These are phyloP conservation scores for Temnopleurus reevesii DNA, from an alignment of 53 echinoderm and acorn worm genomes.

Conservation along the genomic window DNA sequence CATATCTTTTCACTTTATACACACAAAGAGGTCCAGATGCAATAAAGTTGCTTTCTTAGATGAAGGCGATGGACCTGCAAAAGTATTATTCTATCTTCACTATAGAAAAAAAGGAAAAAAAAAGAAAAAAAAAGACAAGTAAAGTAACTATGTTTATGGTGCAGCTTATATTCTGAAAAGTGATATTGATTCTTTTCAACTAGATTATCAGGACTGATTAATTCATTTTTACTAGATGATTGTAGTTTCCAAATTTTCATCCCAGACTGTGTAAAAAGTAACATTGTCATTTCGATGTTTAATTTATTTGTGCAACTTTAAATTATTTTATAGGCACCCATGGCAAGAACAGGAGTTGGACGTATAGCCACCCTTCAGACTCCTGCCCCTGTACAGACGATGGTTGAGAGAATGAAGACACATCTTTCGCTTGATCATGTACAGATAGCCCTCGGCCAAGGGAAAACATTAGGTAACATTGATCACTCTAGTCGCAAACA, in stretches of 20 bases:
- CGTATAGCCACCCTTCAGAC: slow-evolving; percentile 55
- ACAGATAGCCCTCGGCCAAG: slow-evolving; percentile 77
- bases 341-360: slow-evolving; percentile 76
- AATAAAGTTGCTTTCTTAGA: no score
- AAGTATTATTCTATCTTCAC: no score
- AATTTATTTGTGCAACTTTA: no score
- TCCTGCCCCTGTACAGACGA: slow-evolving; percentile 13
- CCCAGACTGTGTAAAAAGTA: no score
- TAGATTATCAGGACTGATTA: no score
- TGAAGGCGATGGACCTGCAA: no score
- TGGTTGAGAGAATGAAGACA: slow-evolving; percentile 69
- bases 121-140: no score
- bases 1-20: no score
- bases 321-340: slow-evolving; percentile 46
- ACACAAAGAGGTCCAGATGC: no score
- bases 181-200: not conserved
- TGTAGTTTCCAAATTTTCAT: not conserved
- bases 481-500: not conserved
- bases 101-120: no score
- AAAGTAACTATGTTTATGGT: no score
- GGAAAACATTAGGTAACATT: slow-evolving; percentile 75
- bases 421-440: slow-evolving; percentile 75
- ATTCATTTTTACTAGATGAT: not conserved
- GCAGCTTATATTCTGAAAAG: not conserved
- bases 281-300: no score